A percentile compares a stretch with the other conserved stretches of the same genome.
phyloP scores from a whole-genome alignment of 2,888 invertebrate genomes.

The Diachrysia chrysitis region DNA sequence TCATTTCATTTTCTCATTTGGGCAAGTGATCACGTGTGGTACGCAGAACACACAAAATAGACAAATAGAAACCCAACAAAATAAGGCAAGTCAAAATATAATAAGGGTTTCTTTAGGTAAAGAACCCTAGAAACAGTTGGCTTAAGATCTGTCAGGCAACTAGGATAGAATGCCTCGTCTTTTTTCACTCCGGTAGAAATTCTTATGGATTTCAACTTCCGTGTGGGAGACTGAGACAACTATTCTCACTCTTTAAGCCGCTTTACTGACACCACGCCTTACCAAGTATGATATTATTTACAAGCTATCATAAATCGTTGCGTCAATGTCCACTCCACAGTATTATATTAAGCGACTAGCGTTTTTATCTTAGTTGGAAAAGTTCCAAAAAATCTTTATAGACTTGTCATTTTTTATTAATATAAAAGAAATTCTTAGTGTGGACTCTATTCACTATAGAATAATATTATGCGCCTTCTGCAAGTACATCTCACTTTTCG shows the following conservation, averaged over 20 bases:
- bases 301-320: slow-evolving; percentile 58
- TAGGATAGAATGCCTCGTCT: too few relatives aligned
- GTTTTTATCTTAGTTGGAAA: slow-evolving; percentile 61
- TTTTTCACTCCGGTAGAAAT: not conserved
- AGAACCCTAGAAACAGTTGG: too few relatives aligned
- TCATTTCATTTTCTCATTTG: too few relatives aligned
- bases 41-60: too few relatives aligned
- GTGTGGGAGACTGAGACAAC: not conserved
- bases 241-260: not conserved
- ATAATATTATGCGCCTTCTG: not conserved
- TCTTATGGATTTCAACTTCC: not conserved
- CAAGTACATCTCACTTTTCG: too few relatives aligned
- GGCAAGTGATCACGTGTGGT: too few relatives aligned
- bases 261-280: not conserved
- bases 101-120: too few relatives aligned
- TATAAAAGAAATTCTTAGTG: slow-evolving; percentile 21
- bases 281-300: slow-evolving; percentile 30
- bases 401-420: slow-evolving; percentile 63
- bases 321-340: slow-evolving; percentile 56
- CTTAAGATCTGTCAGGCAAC: too few relatives aligned
- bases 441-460: not conserved
- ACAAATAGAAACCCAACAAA: too few relatives aligned
- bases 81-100: too few relatives aligned
- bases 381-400: slow-evolving; percentile 67
- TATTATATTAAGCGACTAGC: slow-evolving; percentile 56